Conservation (phyloP, 1,140 invertebrate genomes). For the Fopius arisanus region DNA sequence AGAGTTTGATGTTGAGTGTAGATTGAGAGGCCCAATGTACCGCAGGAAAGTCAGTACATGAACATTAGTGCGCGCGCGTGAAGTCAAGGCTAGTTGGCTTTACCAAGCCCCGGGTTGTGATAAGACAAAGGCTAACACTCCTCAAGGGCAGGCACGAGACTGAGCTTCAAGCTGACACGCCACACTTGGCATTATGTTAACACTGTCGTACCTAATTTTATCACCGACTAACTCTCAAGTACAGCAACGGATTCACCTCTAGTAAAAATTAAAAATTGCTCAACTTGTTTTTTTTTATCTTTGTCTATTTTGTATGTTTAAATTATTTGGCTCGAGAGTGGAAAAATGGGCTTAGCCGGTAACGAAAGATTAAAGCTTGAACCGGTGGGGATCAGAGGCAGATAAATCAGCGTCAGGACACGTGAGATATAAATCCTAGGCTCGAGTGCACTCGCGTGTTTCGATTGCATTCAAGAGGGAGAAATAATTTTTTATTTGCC, state of each 20-base stretch:
- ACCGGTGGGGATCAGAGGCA: neutral
- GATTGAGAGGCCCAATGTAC: conserved; percentile 46
- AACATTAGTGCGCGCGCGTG: conserved; percentile 35
- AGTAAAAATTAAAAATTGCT: neutral
- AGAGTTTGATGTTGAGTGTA: neutral
- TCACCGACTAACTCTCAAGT: neutral
- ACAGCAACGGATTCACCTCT: neutral
- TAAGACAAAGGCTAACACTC: conserved; percentile 61
- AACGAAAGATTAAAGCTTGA: neutral
- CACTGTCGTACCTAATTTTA: conserved; percentile 14
- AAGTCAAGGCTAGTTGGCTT: conserved; percentile 59
- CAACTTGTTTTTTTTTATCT: no score
- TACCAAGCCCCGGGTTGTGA: conserved; percentile 46
- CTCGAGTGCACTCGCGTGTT: conserved; percentile 33
- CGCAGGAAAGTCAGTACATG: conserved; percentile 52
- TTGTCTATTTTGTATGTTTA: no score
- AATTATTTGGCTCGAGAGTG: no score
- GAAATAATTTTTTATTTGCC: neutral
- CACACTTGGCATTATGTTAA: conserved; percentile 13
- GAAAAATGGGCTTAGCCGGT: neutral
- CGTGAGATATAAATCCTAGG: conserved; percentile 30
- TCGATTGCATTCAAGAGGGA: conserved; percentile 5
- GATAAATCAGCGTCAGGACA: conserved; percentile 28
- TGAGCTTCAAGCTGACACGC: conserved; percentile 16
- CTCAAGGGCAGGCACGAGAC: conserved; percentile 50